A percentile compares a stretch with the other conserved stretches of the same genome.
Conservation (phyloP, 2,888 invertebrate species). For the Cheilosia vernalis region DNA sequence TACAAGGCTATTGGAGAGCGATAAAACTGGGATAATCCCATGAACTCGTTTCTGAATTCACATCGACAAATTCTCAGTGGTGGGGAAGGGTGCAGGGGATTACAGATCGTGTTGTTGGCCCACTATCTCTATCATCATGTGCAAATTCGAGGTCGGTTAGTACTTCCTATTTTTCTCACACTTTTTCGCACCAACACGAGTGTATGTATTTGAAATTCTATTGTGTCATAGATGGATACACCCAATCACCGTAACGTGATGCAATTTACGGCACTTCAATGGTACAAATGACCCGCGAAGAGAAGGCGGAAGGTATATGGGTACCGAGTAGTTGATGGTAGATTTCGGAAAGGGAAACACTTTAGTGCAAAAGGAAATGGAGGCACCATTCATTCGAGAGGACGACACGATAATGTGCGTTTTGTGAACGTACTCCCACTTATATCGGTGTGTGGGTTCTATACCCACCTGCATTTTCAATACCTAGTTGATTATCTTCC, state of each 20-base stretch:
- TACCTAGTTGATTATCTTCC: conserved; percentile 73
- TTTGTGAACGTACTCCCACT: conserved; percentile 8
- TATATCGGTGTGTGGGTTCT: conserved; percentile 9
- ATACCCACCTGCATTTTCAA: conserved; percentile 49
- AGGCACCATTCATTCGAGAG: conserved; percentile 42
- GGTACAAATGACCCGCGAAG: conserved; percentile 69
- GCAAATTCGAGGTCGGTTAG: conserved; percentile 10
- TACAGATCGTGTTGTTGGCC: neutral
- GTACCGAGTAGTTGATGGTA: conserved; percentile 42
- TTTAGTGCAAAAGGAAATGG: conserved; percentile 55
- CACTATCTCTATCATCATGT: conserved; percentile 18
- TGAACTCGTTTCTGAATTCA: conserved; percentile 54
- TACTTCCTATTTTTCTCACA: conserved; percentile 6
- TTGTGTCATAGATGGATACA: conserved; percentile 72
- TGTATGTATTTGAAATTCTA: conserved; percentile 38
- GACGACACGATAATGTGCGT: conserved; percentile 33
- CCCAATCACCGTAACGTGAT: conserved; percentile 74
- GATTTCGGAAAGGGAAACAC: conserved; percentile 61
- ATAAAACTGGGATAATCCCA: conserved; percentile 34
- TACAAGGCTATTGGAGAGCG: conserved; percentile 7
- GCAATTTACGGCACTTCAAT: conserved; percentile 70
- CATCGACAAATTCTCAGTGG: conserved; percentile 50
- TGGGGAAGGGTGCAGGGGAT: neutral
- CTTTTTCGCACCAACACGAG: neutral
- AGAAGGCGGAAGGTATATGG: conserved; percentile 32